Conservation (phyloP, 2,888 invertebrate species). For the Ophioninae sp. region DNA sequence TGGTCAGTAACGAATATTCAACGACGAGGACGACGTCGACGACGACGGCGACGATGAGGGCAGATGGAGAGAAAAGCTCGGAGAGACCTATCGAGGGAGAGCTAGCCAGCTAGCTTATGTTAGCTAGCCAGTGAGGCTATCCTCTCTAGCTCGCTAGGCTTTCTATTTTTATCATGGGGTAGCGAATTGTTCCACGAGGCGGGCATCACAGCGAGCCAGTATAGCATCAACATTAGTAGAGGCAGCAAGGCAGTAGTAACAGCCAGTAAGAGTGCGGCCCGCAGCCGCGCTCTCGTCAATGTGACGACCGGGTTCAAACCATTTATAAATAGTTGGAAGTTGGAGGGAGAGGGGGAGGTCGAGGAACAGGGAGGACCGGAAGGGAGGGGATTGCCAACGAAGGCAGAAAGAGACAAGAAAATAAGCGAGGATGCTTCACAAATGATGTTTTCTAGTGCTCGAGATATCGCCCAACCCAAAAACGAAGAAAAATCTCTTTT, state of each 20-base stretch:
- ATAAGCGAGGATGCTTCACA: slow-evolving; percentile 63
- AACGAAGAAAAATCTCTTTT: neutral
- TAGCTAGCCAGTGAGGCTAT: slow-evolving; percentile 56
- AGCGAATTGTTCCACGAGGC: slow-evolving; percentile 78
- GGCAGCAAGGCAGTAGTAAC: slow-evolving; percentile 52
- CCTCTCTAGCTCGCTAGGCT: slow-evolving; percentile 77
- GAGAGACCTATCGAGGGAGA: slow-evolving; percentile 6
- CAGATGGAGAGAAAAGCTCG: neutral
- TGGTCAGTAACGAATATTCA: neutral
- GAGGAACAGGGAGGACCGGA: slow-evolving; percentile 46
- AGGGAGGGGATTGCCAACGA: slow-evolving; percentile 25
- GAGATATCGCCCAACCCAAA: neutral
- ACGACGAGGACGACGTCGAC: neutral
- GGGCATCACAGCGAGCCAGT: slow-evolving; percentile 49
- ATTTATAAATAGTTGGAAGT: slow-evolving; percentile 79
- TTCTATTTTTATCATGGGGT: slow-evolving; percentile 81
- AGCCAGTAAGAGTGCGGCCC: slow-evolving; percentile 58
- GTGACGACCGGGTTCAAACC: slow-evolving; percentile 76
- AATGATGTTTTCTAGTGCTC: slow-evolving; percentile 2
- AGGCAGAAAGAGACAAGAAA: slow-evolving; percentile 64
- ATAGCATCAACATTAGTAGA: slow-evolving; percentile 35
- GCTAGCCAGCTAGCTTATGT: slow-evolving; percentile 44
- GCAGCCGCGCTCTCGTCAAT: slow-evolving; percentile 74
- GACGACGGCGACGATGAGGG: slow-evolving; percentile 1
- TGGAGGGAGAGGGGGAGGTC: slow-evolving; percentile 58